Base-by-base conservation (phyloP, 2,113 vertebrate genomes). In the Dendrocopos noguchii region DNA sequence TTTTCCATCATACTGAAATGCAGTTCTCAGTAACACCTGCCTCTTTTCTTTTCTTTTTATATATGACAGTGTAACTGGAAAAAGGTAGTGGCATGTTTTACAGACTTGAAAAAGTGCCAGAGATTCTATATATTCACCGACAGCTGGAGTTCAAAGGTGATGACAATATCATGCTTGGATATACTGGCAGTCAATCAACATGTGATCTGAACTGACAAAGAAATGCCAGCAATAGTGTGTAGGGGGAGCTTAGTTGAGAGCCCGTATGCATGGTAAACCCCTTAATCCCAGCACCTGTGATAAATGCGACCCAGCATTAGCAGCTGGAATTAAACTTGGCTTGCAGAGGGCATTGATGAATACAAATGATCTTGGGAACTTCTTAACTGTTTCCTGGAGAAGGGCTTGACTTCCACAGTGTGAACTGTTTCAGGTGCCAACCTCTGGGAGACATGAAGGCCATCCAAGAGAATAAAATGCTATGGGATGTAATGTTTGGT, bases 331-430 rank as follows among this genome's bases (percentile, higher is more conserved):
- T 64, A 76, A 80, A 78, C 34, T 91, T 47, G 56, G 34, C 52
- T 84, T 70, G 70, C 42, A 74, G 29, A 76, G 80, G 56, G 10
- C 42, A 65, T 50, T 6, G 1, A 19, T 56, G 46, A 52, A 57
- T 71, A 47, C 28, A 67, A 64, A 66, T 3, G 15, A 55, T 80
- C 75, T 78, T 36, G 52, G 17, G 55, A 89, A 87, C 44, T 33
- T 94, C 79, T 68, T 34, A 92, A 67, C 67, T 84, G 64, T 95
- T 92, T 95, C 78, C 84, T 92, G 70, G 50, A 24, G 29, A 88
- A 85, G 18, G 59, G 53, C 22, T 20, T 52, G 36, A 50, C 63
- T 89, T 87, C 33, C 52, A 57, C 29, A 61, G 15, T 5, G 15
- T 24, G 50, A 91, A 63, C 36, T 67, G 29, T 66, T 82, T 93